These are phyloP conservation scores for Drosophila littoralis DNA, from an alignment of 1,140 invertebrate genomes.

Conservation along the genomic window DNA sequence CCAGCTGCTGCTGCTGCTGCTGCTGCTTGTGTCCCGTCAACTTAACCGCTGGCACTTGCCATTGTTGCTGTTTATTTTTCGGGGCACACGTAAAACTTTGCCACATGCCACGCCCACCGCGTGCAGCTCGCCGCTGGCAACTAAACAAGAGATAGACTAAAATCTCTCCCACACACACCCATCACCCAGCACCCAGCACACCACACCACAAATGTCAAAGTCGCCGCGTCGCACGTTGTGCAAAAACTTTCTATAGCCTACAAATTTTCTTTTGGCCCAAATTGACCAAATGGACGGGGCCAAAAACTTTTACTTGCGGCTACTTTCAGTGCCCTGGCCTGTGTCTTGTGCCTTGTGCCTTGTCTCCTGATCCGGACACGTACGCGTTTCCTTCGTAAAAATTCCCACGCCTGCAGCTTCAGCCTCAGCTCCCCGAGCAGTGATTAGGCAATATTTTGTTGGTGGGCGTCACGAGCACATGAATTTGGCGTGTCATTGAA, in stretches of 20 bases:
- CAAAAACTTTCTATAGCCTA: conserved; percentile 76
- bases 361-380: conserved; percentile 32
- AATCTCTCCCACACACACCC: conserved; percentile 5
- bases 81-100: conserved; percentile 61
- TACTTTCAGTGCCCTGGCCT: conserved; percentile 55
- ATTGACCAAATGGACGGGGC: conserved; percentile 67
- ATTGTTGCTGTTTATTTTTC: conserved; percentile 77
- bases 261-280: conserved; percentile 79
- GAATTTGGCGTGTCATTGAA: conserved; percentile 72
- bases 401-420: conserved; percentile 25
- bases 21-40: conserved; percentile 70
- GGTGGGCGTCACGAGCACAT: conserved; percentile 35
- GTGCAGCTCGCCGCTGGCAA: conserved; percentile 21
- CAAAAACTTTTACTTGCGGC: conserved; percentile 74
- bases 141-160: conserved; percentile 65
- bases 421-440: conserved; percentile 54
- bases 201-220: too few relatives aligned
- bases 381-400: conserved; percentile 34
- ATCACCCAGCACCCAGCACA: neutral
- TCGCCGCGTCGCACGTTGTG: neutral
- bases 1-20: neutral
- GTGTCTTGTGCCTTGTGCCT: neutral
- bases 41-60: conserved; percentile 77
- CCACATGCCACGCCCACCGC: conserved; percentile 62
- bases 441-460: conserved; percentile 75